phyloP scores from a whole-genome alignment of 2,888 invertebrate species.

The Crepidodera aurea region DNA sequence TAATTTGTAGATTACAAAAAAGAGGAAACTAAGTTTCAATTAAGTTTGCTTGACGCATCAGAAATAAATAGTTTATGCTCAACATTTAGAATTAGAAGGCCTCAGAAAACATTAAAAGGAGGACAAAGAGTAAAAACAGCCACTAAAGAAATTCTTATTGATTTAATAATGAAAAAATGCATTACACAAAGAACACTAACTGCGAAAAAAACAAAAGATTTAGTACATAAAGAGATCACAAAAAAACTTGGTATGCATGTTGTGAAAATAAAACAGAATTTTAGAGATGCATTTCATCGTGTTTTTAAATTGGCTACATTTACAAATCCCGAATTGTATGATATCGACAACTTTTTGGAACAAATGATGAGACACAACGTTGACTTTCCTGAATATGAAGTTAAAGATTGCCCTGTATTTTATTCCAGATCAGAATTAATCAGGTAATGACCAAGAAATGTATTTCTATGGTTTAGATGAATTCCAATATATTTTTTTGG shows the following conservation, averaged over 20 bases:
- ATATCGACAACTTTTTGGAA: constrained; percentile 47
- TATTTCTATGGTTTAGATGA: too few species aligned
- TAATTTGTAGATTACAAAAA: constrained; percentile 36
- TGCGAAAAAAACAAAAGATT: constrained; percentile 45
- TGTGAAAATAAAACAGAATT: constrained; percentile 46
- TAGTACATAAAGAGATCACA: constrained; percentile 46
- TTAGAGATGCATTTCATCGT: constrained; percentile 46
- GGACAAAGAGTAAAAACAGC: too few species aligned
- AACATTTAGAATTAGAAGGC: constrained; percentile 26
- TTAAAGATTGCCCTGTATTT: constrained; percentile 49
- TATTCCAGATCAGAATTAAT: constrained; percentile 23
- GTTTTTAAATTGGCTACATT: constrained; percentile 51
- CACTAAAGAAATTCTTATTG: constrained; percentile 42
- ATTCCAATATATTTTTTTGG: too few species aligned
- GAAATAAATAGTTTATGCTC: constrained; percentile 36
- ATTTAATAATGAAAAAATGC: constrained; percentile 43
- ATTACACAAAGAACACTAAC: constrained; percentile 50
- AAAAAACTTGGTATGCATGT: constrained; percentile 50
- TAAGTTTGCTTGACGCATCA: constrained; percentile 26
- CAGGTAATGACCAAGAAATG: too few species aligned
- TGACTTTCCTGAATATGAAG: constrained; percentile 45
- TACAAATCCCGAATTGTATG: constrained; percentile 45
- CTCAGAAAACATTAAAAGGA: constrained; percentile 23
- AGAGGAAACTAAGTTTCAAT: constrained; percentile 29
- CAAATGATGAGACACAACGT: constrained; percentile 40